Conservation (phyloP, 2,113 vertebrate genomes). For the Plotosus lineatus region DNA sequence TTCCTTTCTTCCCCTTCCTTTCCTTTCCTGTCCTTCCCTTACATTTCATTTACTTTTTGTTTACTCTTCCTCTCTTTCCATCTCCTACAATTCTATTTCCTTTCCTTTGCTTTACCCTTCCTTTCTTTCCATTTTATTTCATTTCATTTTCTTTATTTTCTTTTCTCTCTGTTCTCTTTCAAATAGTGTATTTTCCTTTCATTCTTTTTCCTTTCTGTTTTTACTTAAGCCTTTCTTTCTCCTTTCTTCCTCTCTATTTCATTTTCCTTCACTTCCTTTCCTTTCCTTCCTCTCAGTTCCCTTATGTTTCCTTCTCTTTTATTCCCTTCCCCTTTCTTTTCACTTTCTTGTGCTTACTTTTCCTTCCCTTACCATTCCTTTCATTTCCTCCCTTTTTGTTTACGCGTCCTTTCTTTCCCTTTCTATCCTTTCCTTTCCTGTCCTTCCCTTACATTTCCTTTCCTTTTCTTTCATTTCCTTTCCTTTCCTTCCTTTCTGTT, state of each 20-base stretch:
- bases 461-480: too few species aligned
- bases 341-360: too few species aligned
- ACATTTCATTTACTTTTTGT: too few species aligned
- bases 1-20: too few species aligned
- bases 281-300: not conserved
- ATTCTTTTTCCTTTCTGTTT: not conserved
- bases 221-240: not conserved
- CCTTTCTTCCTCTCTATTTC: too few species aligned
- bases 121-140: not conserved
- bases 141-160: too few species aligned
- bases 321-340: too few species aligned
- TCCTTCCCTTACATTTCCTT: too few species aligned
- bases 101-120: not conserved
- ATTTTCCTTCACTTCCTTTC: not conserved
- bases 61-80: not conserved
- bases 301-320: slow-evolving; percentile 23
- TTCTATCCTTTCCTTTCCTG: too few species aligned
- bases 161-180: not conserved
- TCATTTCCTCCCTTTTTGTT: too few species aligned
- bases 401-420: too few species aligned
- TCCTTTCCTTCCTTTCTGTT: not conserved
- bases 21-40: not conserved
- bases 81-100: not conserved
- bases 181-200: not conserved
- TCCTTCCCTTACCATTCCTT: too few species aligned